Evolutionary conservation across 2,888 invertebrate species (phyloP).

Genomic region (Drosophila setosimentum): DNA sequence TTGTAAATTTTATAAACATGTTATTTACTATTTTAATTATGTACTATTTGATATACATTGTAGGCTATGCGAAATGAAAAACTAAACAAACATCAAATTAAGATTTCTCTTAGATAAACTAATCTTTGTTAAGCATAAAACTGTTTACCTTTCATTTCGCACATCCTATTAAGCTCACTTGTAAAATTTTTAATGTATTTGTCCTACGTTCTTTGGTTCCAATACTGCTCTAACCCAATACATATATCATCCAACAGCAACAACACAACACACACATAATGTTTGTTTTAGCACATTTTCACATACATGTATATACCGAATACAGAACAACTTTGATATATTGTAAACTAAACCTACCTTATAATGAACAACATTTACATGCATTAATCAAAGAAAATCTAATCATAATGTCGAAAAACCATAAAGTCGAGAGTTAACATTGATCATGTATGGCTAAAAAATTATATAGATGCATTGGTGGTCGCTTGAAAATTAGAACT

Average conservation of each 20-base stretch:
- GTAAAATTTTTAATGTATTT: slow-evolving; percentile 61
- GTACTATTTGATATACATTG: slow-evolving; percentile 28
- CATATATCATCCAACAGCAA: slow-evolving; percentile 32
- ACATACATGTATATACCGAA: slow-evolving; percentile 21
- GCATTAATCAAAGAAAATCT: slow-evolving; percentile 2
- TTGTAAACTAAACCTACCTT: slow-evolving; percentile 2
- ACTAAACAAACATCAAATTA: neutral
- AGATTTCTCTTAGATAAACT: neutral
- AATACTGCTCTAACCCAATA: slow-evolving; percentile 63
- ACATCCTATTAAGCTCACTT: slow-evolving; percentile 24
- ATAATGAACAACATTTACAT: neutral
- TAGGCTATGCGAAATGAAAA: slow-evolving; percentile 27
- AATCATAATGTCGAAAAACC: neutral
- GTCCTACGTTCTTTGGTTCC: slow-evolving; percentile 68
- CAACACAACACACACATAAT: slow-evolving; percentile 49
- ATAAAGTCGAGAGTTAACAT: neutral
- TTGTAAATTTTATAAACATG: slow-evolving; percentile 56
- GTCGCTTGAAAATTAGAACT: neutral
- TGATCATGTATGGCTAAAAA: neutral
- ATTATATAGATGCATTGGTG: slow-evolving; percentile 3
- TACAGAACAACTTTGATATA: slow-evolving; percentile 46
- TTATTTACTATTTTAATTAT: slow-evolving; percentile 32
- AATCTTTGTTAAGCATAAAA: neutral
- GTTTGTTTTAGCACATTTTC: slow-evolving; percentile 52
- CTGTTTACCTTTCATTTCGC: slow-evolving; percentile 31